Base-by-base conservation (phyloP, 2,888 invertebrate genomes). In the Meteorus cinctellus region DNA sequence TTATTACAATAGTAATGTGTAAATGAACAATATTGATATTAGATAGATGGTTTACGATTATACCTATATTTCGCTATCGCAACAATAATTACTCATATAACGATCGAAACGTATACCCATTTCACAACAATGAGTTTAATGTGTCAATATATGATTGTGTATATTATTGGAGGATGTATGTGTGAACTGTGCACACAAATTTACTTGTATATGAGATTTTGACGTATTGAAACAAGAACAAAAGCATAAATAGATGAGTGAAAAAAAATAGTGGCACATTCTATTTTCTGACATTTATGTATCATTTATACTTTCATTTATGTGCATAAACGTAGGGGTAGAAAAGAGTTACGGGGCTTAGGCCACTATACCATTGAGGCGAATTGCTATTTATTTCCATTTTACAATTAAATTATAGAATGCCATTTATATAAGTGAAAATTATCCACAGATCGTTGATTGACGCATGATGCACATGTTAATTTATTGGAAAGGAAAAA, bases 1-100 rank as follows among this genome's bases (percentile, higher is more conserved):
- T n/a, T 65, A 36, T 36, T 65, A 65, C 65, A 65, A 36, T n/a
- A 2, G 19, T 36, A n/a, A 36, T 65, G 8, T 34, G 19, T 41
- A n/a, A 65, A 36, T 65, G n/a, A 19, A 41, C 36, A 41, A 65
- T 36, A 65, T 19, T 16, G 31, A 34, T 29, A 4, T 62, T 65
- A 65, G 19, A 65, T 65, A 65, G 24, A 65, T 8, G 24, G n/a
- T 16, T 63, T 31, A 0, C 2, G 8, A 19, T 19, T 24, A 55
- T n/a, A 24, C 0, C 19, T 55, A 24, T 55, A 10, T 55, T n/a
- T 24, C 19, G 19, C 24, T 55, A 24, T 55, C n/a, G n/a, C 1
- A n/a, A 19, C 8, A 8, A 4, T n/a, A 55, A 55, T 55, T 2
- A 55, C 2, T 19, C 6, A 48, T 4, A 5, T n/a, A 48, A n/a